Evolutionary conservation across 2,888 invertebrate genomes (phyloP), one percentile per base, ranked within the genome.

Genomic region (Scaptomyza reducta): DNA sequence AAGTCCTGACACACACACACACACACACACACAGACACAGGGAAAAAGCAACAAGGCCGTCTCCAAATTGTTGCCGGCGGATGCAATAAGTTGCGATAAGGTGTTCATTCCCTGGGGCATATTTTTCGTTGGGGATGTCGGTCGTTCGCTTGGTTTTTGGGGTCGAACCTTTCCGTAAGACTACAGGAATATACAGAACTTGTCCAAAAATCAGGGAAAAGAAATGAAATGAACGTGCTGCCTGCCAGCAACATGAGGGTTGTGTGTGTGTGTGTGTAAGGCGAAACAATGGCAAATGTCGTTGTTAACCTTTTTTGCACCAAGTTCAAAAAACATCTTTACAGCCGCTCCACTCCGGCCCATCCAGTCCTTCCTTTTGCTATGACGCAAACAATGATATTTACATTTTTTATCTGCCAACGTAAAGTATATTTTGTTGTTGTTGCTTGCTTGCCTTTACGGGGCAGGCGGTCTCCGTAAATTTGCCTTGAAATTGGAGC

Each of bases 51-150:
- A 77, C 77, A 78, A 72, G 82, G 83, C 74, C 71, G 78, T 77
- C 82, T 85, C 78, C 80, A 85, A 85, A 85, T 83, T 87, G 87
- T 87, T 85, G 84, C 84, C 84, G 87, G 80, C 84, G 84, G 84
- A 85, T 87, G 84, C 84, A 85, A 85, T 85, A 85, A 85, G 87
- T 87, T 85, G 84, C 82, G 84, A 85, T 85, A 85, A 85, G 84
- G 84, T 85, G 84, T 85, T 85, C 85, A 82, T 82, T 85, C 84
- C 84, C 84, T 71, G 69, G 83, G 84, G 87, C 74, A 72, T 73
- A 68, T 74, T 75, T 77, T 75, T 68, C 53, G 29, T 5, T 10
- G 63, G 46, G 33, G 50, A 29, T 35, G 42, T 14, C 9, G 49
- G 49, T 35, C 22, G 47, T 38, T 35, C 22, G 38, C 13, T 18